Percentiles rank a stretch among this genome's conserved stretches.
These are phyloP conservation scores for Nudaria mundana DNA, from an alignment of 2,888 invertebrate species.

Conservation along the genomic window DNA sequence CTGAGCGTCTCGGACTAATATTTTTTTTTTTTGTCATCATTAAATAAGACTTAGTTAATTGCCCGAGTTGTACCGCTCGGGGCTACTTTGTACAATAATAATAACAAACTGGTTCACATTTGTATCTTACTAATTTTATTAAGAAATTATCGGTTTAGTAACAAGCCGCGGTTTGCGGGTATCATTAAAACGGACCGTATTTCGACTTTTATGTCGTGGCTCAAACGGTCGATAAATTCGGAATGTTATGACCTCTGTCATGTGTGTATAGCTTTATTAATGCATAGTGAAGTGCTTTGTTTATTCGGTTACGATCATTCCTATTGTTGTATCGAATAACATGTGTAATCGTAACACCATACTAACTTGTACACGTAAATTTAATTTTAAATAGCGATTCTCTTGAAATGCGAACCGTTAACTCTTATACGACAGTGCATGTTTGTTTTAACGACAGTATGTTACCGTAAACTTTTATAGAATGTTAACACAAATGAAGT, in stretches of 20 bases:
- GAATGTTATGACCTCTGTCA: slow-evolving; percentile 49
- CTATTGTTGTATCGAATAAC: slow-evolving; percentile 44
- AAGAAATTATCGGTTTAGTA: slow-evolving; percentile 64
- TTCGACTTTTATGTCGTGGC: slow-evolving; percentile 60
- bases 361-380: slow-evolving; percentile 47
- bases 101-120: slow-evolving; percentile 46
- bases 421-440: slow-evolving; percentile 36
- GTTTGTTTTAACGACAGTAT: slow-evolving; percentile 30
- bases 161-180: slow-evolving; percentile 56
- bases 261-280: slow-evolving; percentile 60
- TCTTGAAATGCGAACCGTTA: slow-evolving; percentile 40
- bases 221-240: slow-evolving; percentile 66
- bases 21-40: slow-evolving; percentile 34
- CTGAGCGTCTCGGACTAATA: no score
- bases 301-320: slow-evolving; percentile 44
- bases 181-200: slow-evolving; percentile 66
- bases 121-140: slow-evolving; percentile 37
- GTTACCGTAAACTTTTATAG: slow-evolving; percentile 37
- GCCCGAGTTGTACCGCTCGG: slow-evolving; percentile 27
- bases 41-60: slow-evolving; percentile 43
- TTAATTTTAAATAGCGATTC: slow-evolving; percentile 38
- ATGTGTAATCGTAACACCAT: slow-evolving; percentile 41
- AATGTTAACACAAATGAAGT: slow-evolving; percentile 36
- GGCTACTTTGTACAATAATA: slow-evolving; percentile 38
- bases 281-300: slow-evolving; percentile 51